Percentiles rank a stretch among this genome's conserved stretches.
Conservation (phyloP, 2,888 invertebrate genomes). For the Heliconius ismenius region DNA sequence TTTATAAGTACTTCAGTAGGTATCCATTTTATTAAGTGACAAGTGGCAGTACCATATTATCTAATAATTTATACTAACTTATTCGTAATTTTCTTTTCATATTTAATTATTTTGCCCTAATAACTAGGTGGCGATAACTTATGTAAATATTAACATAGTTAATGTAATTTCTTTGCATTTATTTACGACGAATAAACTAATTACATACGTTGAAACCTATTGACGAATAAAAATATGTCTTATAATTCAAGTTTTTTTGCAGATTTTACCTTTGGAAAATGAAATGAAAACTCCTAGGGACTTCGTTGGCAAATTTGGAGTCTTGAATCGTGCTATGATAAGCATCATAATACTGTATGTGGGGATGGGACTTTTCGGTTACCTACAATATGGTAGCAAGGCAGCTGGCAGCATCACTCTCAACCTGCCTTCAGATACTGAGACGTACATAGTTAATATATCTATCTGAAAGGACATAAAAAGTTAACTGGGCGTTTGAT, state of each 20-base stretch:
- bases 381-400: slow-evolving; percentile 88
- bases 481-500: neutral
- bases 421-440: slow-evolving; percentile 85
- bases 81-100: neutral
- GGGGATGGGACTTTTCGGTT: slow-evolving; percentile 95
- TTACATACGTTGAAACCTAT: too few relatives aligned
- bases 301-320: slow-evolving; percentile 91
- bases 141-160: too few relatives aligned
- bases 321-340: slow-evolving; percentile 92
- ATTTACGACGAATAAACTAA: too few relatives aligned
- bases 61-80: neutral
- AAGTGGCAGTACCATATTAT: neutral
- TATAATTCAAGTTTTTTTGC: slow-evolving; percentile 28
- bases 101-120: too few relatives aligned
- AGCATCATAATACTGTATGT: slow-evolving; percentile 92
- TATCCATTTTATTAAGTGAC: neutral
- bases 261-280: slow-evolving; percentile 96
- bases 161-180: too few relatives aligned
- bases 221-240: neutral
- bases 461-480: too few relatives aligned
- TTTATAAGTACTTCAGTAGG: neutral
- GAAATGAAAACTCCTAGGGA: slow-evolving; percentile 94
- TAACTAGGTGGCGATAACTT: too few relatives aligned
- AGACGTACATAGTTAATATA: slow-evolving; percentile 78
- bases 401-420: slow-evolving; percentile 92